A percentile compares a stretch with the other conserved stretches of the same genome.
These are phyloP conservation scores for Armadillidium nasatum DNA, from an alignment of 1,140 invertebrate species.

Conservation along the genomic window DNA sequence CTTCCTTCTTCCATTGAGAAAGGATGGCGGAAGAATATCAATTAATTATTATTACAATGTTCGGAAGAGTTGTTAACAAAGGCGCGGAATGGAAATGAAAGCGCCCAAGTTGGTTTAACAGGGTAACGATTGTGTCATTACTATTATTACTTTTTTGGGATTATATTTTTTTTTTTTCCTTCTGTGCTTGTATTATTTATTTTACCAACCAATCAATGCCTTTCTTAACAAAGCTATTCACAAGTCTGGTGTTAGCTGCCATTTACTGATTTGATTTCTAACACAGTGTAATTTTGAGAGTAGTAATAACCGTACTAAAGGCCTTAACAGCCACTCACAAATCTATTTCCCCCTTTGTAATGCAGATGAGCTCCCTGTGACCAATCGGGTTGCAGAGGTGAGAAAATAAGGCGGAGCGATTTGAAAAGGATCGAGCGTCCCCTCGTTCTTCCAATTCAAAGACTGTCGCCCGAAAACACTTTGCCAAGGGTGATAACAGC, in stretches of 20 bases:
- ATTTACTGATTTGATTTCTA: constrained; percentile 12
- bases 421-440: background rate
- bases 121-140: background rate
- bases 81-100: background rate
- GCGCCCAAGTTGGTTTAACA: background rate
- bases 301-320: constrained; percentile 4
- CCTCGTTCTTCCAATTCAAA: background rate
- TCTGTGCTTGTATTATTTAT: background rate
- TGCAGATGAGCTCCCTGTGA: constrained; percentile 2
- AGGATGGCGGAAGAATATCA: constrained; percentile 7
- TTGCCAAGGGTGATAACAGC: background rate
- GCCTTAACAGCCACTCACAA: constrained; percentile 6
- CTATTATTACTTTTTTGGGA: background rate
- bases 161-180: background rate
- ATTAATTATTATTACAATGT: constrained; percentile 8
- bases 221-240: background rate
- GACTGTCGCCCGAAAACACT: constrained; percentile 3
- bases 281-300: background rate
- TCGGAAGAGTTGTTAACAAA: background rate
- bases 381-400: constrained; percentile 3
- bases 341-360: constrained; percentile 12
- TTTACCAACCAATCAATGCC: background rate
- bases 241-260: background rate
- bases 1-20: background rate
- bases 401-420: background rate